Evolutionary conservation across 2,888 invertebrate genomes (phyloP), one percentile per base, ranked within the genome.

Genomic region (Halocaridina rubra): DNA sequence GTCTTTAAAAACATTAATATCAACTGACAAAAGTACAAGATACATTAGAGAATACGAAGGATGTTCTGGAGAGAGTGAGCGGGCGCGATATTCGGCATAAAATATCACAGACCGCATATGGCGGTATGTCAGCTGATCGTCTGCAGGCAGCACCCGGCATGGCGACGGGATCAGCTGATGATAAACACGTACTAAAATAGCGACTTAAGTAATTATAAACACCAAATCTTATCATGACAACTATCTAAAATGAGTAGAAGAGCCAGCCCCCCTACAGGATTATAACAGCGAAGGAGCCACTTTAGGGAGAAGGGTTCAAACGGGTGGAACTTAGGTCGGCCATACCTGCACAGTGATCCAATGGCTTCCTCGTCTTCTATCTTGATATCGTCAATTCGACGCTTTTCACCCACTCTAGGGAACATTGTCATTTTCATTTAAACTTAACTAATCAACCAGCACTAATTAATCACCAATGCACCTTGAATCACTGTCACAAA

Each of bases 321-420:
- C 75, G 81, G n/a, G n/a, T 86, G 78, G 72, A 80, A 77, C 74
- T 77, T 72, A 72, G 72, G 67, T 4, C 81, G 80, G 76, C 79
- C 87, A 82, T 88, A 88, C 88, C 88, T 88, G 86, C 88, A 88
- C 24, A 88, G 82, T 30, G 86, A 80, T 29, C 88, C 88, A 75
- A 88, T 88, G 80, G 87, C 87, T 84, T 88, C 88, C 81, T 88
- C 88, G 79, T 88, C 88, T 80, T 88, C 88, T 59, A 86, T 72
- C 61, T 76, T 84, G 64, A 88, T 88, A 78, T 88, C 88, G 71
- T 88, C 88, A 64, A 86, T 84, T 39, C 88, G 82, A 67, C 88
- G 82, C 81, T 88, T 88, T 76, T 88, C 88, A 46, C 88, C 88
- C 64, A 85, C 84, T 84, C 86, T 88, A 61, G 86, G 86, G 75